Conservation (phyloP, 1,140 invertebrate genomes). For the Drosophila hydei region DNA sequence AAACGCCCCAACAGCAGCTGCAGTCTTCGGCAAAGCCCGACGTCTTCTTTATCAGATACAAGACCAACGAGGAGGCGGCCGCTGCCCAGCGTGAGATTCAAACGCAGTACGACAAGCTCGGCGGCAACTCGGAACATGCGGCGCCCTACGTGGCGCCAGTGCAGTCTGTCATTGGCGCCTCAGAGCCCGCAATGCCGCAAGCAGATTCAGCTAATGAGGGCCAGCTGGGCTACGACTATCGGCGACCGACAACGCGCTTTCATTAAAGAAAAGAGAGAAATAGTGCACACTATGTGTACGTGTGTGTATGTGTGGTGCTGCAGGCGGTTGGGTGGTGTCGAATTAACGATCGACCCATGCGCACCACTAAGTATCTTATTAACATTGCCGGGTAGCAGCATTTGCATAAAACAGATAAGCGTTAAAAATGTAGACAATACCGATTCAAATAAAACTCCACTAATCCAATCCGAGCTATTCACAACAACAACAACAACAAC, state of each 20-base stretch:
- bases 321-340: constrained; percentile 19
- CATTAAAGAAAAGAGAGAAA: too few species aligned
- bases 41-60: constrained; percentile 90
- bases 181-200: constrained; percentile 20
- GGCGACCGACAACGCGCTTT: constrained; percentile 20
- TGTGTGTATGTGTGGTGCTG: not conserved
- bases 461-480: constrained; percentile 17
- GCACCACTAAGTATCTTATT: constrained; percentile 24
- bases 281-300: too few species aligned
- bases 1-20: constrained; percentile 84
- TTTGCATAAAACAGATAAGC: constrained; percentile 68
- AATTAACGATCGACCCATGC: constrained; percentile 39
- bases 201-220: not conserved
- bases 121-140: constrained; percentile 64
- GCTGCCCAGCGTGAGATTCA: constrained; percentile 76
- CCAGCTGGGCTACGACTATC: constrained; percentile 51
- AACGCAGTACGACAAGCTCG: constrained; percentile 71
- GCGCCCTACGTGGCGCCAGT: constrained; percentile 64
- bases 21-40: constrained; percentile 87
- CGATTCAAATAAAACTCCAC: constrained; percentile 30
- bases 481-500: constrained; percentile 11
- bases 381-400: constrained; percentile 39
- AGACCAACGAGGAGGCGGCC: constrained; percentile 86
- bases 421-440: constrained; percentile 33
- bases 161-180: constrained; percentile 62